Evolutionary conservation across 2,113 vertebrate genomes (phyloP).

Genomic region (Stigmatopora nigra): DNA sequence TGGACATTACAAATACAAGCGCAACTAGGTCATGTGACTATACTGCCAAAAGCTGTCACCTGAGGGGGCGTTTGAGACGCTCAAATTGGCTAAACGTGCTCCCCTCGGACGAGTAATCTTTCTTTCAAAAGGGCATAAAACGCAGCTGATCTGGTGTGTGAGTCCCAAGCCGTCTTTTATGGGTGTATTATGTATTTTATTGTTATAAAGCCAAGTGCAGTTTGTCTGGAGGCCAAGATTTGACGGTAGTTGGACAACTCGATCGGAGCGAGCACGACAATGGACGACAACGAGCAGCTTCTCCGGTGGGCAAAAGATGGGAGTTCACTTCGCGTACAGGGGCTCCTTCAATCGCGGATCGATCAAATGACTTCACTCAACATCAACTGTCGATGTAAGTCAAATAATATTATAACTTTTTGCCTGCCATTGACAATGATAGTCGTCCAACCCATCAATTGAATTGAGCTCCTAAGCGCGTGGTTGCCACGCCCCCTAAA

Average conservation of each 20-base stretch:
- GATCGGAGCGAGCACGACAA: slow-evolving; percentile 10
- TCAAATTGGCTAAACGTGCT: slow-evolving; percentile 16
- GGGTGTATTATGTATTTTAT: too few species aligned
- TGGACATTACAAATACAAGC: too few species aligned
- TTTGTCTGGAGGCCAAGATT: not conserved
- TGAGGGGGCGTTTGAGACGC: slow-evolving; percentile 14
- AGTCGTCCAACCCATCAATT: too few species aligned
- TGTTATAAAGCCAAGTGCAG: not conserved
- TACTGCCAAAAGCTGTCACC: slow-evolving; percentile 29
- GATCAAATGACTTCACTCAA: slow-evolving; percentile 61
- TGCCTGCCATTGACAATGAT: too few species aligned
- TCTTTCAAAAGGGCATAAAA: not conserved
- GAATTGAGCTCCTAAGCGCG: too few species aligned
- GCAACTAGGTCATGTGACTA: slow-evolving; percentile 34
- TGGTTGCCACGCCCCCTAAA: too few species aligned
- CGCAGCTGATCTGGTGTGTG: not conserved
- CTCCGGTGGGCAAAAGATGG: slow-evolving; percentile 77
- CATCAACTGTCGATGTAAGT: slow-evolving; percentile 82
- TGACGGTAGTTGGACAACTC: not conserved
- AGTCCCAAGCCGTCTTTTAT: not conserved
- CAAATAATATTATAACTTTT: not conserved
- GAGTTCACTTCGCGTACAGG: slow-evolving; percentile 63
- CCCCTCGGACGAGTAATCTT: not conserved
- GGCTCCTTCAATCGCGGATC: slow-evolving; percentile 64
- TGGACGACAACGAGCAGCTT: slow-evolving; percentile 73